A percentile compares a stretch with the other conserved stretches of the same genome.
These are phyloP conservation scores for Drosophila paramelanica DNA, from an alignment of 2,888 invertebrate genomes.

Conservation along the genomic window DNA sequence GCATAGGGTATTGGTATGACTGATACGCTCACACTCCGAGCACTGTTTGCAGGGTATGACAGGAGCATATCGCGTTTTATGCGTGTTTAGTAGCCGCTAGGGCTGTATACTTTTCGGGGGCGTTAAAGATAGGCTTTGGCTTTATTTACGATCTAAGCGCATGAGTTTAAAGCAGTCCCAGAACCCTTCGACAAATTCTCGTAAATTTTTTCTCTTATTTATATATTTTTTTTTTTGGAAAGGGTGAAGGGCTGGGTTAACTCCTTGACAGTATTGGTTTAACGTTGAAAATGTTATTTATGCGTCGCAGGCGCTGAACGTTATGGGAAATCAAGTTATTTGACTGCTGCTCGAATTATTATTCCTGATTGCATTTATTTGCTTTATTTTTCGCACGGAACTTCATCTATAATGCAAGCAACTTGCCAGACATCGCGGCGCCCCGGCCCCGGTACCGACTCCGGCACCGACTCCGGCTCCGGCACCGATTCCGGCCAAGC, in stretches of 20 bases:
- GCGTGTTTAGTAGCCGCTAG: slow-evolving; percentile 7
- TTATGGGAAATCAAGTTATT: slow-evolving; percentile 72
- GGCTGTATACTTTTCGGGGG: slow-evolving; percentile 20
- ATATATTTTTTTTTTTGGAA: background rate
- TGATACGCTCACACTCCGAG: background rate
- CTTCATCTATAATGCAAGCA: slow-evolving; percentile 75
- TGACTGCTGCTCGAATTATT: slow-evolving; percentile 76
- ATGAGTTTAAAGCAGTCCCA: background rate
- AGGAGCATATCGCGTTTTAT: background rate
- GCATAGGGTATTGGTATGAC: background rate
- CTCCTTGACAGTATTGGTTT: slow-evolving; percentile 25
- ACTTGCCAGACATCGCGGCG: slow-evolving; percentile 57
- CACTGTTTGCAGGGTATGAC: slow-evolving; percentile 10
- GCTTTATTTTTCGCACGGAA: slow-evolving; percentile 68
- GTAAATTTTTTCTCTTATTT: background rate
- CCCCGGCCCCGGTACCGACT: slow-evolving; percentile 13
- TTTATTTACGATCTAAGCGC: slow-evolving; percentile 66
- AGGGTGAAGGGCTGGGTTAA: background rate
- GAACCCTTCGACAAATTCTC: slow-evolving; percentile 9
- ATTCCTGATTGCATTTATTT: slow-evolving; percentile 78
- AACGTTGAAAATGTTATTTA: slow-evolving; percentile 63
- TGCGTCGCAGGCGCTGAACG: slow-evolving; percentile 49
- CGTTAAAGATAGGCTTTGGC: slow-evolving; percentile 54
- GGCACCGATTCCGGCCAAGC: background rate
- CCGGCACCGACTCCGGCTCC: background rate